phyloP scores from a whole-genome alignment of 2,113 vertebrate genomes.

The Stigmatopora nigra region DNA sequence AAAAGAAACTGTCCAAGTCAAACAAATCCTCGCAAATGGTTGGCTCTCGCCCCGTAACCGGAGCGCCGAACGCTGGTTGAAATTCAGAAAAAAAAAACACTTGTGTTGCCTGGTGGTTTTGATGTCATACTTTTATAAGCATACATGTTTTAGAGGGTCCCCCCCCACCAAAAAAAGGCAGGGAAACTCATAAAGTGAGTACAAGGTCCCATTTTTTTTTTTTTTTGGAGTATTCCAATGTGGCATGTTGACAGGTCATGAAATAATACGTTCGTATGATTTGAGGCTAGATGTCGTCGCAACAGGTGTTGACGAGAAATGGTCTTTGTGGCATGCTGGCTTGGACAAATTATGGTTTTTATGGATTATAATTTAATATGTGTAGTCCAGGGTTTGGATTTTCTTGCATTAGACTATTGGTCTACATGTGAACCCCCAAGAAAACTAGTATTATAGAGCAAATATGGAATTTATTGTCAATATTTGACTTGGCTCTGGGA shows the following conservation, averaged over 20 bases:
- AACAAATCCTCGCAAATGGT: slow-evolving; percentile 51
- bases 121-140: slow-evolving; percentile 46
- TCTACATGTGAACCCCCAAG: neutral
- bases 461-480: neutral
- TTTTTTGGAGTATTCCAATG: slow-evolving; percentile 33
- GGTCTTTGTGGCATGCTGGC: neutral
- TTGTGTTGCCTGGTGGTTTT: slow-evolving; percentile 48
- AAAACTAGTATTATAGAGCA: neutral
- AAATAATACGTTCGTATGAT: slow-evolving; percentile 2
- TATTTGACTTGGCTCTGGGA: neutral
- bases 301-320: slow-evolving; percentile 11
- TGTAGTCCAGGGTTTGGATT: neutral
- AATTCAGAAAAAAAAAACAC: slow-evolving; percentile 41
- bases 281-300: slow-evolving; percentile 13
- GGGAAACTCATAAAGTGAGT: slow-evolving; percentile 51
- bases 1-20: slow-evolving; percentile 35
- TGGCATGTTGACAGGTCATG: slow-evolving; percentile 34
- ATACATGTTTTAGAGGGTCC: slow-evolving; percentile 33
- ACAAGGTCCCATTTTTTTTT: slow-evolving; percentile 43
- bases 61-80: slow-evolving; percentile 30
- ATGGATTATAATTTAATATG: neutral
- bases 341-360: slow-evolving; percentile 1
- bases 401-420: neutral
- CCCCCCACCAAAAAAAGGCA: slow-evolving; percentile 18
- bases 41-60: slow-evolving; percentile 44